phyloP scores from a whole-genome alignment of 2,113 vertebrate species.

The Pelecanus crispus region DNA sequence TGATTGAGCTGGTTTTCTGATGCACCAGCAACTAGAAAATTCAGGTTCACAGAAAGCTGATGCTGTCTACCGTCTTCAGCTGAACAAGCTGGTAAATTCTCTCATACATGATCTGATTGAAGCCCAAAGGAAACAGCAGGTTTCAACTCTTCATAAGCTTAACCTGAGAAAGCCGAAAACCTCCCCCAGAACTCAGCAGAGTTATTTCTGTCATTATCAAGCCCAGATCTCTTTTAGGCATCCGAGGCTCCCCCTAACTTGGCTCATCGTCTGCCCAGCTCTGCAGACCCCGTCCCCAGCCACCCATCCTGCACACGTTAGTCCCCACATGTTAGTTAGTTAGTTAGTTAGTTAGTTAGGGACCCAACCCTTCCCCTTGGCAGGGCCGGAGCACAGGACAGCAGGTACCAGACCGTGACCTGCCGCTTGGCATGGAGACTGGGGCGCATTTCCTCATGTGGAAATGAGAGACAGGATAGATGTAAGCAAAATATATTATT shows the following conservation, averaged over 20 bases:
- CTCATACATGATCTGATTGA: neutral
- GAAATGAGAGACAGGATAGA: neutral
- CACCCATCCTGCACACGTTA: neutral
- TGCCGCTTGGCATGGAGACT: neutral
- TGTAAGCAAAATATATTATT: neutral
- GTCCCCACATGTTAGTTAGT: no score
- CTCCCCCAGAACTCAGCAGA: accelerated
- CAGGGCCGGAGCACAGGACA: neutral
- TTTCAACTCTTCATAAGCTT: neutral
- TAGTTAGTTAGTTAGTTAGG: no score
- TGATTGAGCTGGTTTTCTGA: neutral
- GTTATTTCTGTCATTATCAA: neutral
- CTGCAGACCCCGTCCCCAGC: neutral
- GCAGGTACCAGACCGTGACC: neutral
- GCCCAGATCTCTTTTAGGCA: neutral
- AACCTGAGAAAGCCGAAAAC: neutral
- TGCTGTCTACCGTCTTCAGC: neutral
- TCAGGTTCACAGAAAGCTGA: neutral
- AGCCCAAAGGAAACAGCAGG: neutral
- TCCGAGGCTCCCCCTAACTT: neutral
- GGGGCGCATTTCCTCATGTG: neutral
- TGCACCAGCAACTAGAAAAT: neutral
- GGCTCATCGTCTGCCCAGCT: neutral
- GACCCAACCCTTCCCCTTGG: neutral
- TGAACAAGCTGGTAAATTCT: neutral